Conservation (phyloP, 2,888 invertebrate genomes). For the Hermodice carunculata region DNA sequence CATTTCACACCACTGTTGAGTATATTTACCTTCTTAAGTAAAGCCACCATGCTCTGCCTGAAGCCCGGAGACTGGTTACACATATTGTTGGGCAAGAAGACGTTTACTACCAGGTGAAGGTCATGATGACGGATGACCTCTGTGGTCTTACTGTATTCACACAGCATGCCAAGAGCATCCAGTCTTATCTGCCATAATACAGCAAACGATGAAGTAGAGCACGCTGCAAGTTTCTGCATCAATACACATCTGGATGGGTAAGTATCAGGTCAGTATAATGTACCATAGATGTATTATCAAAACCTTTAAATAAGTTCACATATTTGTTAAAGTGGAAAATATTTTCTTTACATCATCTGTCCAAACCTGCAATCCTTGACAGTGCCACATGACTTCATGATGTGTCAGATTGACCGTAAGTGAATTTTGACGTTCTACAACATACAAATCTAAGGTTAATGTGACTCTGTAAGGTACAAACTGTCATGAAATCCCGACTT, state of each 20-base stretch:
- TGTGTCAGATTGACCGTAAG: no score
- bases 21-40: conserved; percentile 78
- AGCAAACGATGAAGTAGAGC: not conserved
- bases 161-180: conserved; percentile 78
- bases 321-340: not conserved
- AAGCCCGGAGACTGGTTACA: conserved; percentile 79
- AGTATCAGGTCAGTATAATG: not conserved
- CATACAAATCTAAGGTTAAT: no score
- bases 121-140: conserved; percentile 77
- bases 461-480: no score
- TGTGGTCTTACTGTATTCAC: conserved; percentile 81
- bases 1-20: not conserved
- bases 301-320: not conserved
- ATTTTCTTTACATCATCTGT: no score
- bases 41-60: conserved; percentile 78
- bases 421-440: no score
- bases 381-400: no score
- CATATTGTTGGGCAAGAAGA: conserved; percentile 79
- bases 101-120: conserved; percentile 75
- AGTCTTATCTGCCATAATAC: conserved; percentile 75
- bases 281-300: not conserved
- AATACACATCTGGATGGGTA: not conserved
- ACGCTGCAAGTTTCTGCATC: not conserved
- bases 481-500: no score
- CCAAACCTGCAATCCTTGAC: no score